phyloP scores from a whole-genome alignment of 2,113 vertebrate species.

The Caranx ignobilis region DNA sequence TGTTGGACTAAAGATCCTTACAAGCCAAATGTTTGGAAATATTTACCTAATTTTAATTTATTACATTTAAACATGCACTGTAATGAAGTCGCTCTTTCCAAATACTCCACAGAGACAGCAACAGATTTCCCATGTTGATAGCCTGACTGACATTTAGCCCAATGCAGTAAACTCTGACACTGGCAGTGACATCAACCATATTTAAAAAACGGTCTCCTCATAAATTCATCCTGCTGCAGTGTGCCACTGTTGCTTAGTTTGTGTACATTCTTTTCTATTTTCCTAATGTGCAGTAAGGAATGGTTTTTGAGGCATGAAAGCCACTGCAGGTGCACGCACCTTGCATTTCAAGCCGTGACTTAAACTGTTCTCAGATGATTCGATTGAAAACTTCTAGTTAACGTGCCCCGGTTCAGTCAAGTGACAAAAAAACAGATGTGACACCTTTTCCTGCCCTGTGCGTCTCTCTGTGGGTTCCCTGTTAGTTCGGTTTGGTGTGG shows the following conservation, averaged over 20 bases:
- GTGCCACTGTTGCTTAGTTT: neutral
- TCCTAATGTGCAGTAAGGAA: neutral
- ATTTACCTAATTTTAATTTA: neutral
- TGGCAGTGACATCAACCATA: neutral
- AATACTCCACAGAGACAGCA: neutral
- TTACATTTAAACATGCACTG: neutral
- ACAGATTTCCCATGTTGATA: neutral
- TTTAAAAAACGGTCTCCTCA: neutral
- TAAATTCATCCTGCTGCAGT: neutral
- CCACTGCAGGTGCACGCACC: neutral
- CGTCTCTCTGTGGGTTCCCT: conserved; percentile 34
- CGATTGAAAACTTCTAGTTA: neutral
- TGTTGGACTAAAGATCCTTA: neutral
- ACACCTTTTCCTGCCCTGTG: neutral
- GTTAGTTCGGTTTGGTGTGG: conserved; percentile 37
- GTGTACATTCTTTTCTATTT: neutral
- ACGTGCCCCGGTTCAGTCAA: neutral
- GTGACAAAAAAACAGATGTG: conserved; percentile 37
- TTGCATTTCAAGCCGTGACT: neutral
- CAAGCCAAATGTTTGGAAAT: neutral
- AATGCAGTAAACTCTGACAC: neutral
- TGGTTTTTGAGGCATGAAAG: neutral
- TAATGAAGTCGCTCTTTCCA: neutral
- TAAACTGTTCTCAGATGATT: neutral
- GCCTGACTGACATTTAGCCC: neutral